Conservation (phyloP, 1,140 invertebrate species). For the Heliconius congener region DNA sequence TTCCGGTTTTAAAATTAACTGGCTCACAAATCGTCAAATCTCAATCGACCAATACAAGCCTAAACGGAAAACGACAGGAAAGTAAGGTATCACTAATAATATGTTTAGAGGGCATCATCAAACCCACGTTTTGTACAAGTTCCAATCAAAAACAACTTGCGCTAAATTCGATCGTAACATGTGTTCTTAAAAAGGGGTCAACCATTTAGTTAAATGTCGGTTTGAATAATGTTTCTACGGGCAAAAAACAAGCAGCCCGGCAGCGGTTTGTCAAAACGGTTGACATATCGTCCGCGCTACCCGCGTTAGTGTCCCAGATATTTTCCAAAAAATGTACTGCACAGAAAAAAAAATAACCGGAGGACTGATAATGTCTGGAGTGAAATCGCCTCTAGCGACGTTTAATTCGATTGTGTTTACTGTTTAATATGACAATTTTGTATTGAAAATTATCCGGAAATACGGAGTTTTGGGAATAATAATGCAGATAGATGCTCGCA, state of each 20-base stretch:
- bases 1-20: not conserved
- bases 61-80: not conserved
- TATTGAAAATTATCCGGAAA: not conserved
- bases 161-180: slow-evolving; percentile 10
- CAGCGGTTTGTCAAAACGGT: slow-evolving; percentile 52
- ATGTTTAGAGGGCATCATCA: not conserved
- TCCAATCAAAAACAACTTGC: slow-evolving; percentile 10
- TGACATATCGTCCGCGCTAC: slow-evolving; percentile 54
- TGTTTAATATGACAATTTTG: slow-evolving; percentile 1
- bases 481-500: no score
- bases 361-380: slow-evolving; percentile 42
- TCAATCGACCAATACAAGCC: not conserved
- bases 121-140: slow-evolving; percentile 1
- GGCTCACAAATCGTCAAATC: not conserved
- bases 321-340: slow-evolving; percentile 35
- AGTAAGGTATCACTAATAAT: not conserved
- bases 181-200: slow-evolving; percentile 5
- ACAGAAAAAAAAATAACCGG: slow-evolving; percentile 31
- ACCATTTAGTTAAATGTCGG: slow-evolving; percentile 23
- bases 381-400: slow-evolving; percentile 33
- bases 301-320: slow-evolving; percentile 37
- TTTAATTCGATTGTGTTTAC: slow-evolving; percentile 15
- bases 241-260: slow-evolving; percentile 36
- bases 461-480: no score
- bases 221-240: slow-evolving; percentile 43